Evolutionary conservation across 1,140 invertebrate genomes (phyloP), one percentile per base, ranked within the genome.

Genomic region (Alviniconcha marisindica): DNA sequence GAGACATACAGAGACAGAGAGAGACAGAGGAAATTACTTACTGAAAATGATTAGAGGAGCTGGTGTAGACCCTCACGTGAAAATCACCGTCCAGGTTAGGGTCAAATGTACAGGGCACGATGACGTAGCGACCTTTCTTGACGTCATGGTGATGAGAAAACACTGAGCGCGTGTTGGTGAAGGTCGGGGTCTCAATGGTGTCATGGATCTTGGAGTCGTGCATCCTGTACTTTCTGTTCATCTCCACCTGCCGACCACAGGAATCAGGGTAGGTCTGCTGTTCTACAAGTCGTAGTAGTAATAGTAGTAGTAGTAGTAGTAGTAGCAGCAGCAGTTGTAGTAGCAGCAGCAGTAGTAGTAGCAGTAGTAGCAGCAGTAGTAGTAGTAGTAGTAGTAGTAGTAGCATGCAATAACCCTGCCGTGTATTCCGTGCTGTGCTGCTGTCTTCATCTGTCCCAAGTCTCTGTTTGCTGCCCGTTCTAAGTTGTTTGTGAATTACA

Each of bases 61-160:
- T 87, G 5, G 95, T 94, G 88, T 95, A 96, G 33, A 96, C 89
- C 87, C 95, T 90, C 15, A 96, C 88, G 33, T 96, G 88, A 90
- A 95, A 96, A 51, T 94, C 90, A 28, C 92, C 94, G 66, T 94
- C 93, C 80, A 94, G 88, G 36, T 93, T 93, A 21, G 95, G 93
- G 31, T 95, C 94, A 91, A 95, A 95, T 2, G 95, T 95, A 24
- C 94, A 95, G 5, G 95, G 95, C 3, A 96, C 87, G 28, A 96
- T 89, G 5, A 95, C 92, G 91, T 96, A 96, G 21, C 94, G 92
- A 10, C 96, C 96, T 82, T 93, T 92, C 18, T 91, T 89, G 1
- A 96, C 85, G 28, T 87, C 91, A 21, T 87, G 81, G 66, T 84
- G 80, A 15, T 90, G 87, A 56, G 93, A 91, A 86, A 95, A 95